These are phyloP conservation scores for Uria lomvia DNA, from an alignment of 2,113 vertebrate species.

Conservation along the genomic window DNA sequence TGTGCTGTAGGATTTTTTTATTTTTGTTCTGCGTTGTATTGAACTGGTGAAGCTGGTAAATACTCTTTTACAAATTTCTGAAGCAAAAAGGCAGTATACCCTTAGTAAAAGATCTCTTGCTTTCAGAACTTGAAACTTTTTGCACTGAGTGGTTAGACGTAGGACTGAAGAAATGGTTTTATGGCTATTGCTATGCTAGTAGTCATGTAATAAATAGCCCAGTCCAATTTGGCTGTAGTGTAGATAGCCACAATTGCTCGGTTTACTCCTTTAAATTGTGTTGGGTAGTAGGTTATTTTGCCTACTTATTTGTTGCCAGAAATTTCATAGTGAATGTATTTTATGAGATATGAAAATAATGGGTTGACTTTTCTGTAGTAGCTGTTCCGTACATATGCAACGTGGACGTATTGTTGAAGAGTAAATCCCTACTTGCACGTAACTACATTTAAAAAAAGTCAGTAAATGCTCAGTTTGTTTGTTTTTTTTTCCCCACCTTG, in stretches of 20 bases:
- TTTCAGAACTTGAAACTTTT: neutral
- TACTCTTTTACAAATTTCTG: neutral
- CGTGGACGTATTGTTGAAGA: neutral
- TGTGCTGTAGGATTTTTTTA: neutral
- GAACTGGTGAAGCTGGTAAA: neutral
- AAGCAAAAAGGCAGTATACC: neutral
- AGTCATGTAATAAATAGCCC: neutral
- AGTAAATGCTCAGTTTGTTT: neutral
- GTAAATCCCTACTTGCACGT: neutral
- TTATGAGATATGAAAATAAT: neutral
- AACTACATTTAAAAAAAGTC: neutral
- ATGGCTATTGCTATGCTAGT: neutral
- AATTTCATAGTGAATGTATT: neutral
- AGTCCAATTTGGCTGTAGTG: neutral
- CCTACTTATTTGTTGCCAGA: neutral
- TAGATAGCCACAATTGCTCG: neutral
- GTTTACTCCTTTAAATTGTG: neutral
- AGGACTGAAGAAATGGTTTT: neutral
- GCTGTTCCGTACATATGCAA: neutral
- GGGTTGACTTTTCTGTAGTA: neutral
- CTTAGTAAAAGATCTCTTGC: neutral
- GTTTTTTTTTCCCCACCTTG: neutral
- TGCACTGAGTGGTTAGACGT: neutral
- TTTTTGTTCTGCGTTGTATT: neutral
- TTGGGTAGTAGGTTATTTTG: neutral